These are phyloP conservation scores for Colinus virginianus DNA, from an alignment of 2,113 vertebrate species.

Conservation along the genomic window DNA sequence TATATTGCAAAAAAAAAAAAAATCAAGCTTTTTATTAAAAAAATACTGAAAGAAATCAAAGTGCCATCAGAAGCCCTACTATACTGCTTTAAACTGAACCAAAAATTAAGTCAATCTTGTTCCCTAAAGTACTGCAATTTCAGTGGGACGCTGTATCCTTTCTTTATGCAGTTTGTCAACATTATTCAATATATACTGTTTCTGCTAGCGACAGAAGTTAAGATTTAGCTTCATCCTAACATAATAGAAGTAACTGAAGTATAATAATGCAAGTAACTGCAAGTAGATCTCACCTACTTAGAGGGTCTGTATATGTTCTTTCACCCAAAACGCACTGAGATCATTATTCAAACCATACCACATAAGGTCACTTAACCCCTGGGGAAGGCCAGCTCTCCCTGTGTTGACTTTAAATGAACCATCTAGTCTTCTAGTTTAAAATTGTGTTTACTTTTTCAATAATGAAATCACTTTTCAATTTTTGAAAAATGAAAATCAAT, in stretches of 20 bases:
- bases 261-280: not conserved
- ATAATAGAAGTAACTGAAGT: not conserved
- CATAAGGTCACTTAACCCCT: fast-evolving
- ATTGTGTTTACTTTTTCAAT: not conserved
- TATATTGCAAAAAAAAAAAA: not conserved
- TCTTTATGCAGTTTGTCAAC: not conserved
- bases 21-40: not conserved
- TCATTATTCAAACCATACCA: not conserved
- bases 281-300: not conserved
- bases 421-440: not conserved
- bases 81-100: not conserved
- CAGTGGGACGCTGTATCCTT: not conserved
- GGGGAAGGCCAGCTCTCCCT: not conserved
- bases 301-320: fast-evolving
- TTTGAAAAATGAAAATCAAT: fast-evolving
- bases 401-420: not conserved
- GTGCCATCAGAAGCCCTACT: not conserved
- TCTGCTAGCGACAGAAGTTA: not conserved
- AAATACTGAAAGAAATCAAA: not conserved
- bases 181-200: not conserved
- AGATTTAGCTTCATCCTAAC: not conserved
- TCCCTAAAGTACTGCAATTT: not conserved
- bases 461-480: not conserved
- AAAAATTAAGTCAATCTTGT: not conserved
- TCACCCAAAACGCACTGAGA: not conserved